Conservation (phyloP, 2,113 vertebrate genomes). For the Scalopus aquaticus region DNA sequence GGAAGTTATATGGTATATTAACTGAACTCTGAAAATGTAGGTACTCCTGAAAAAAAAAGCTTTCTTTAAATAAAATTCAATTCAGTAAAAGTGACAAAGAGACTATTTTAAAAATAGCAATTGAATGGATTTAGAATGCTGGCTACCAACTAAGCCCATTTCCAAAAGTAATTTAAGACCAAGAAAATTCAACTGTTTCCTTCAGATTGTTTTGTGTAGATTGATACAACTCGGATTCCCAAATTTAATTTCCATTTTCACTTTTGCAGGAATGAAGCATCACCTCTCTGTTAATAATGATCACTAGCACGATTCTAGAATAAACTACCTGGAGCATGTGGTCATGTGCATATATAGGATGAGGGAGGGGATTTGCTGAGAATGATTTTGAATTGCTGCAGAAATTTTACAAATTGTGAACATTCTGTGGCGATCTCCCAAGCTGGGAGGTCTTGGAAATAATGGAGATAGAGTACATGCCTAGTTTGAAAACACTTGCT, state of each 20-base stretch:
- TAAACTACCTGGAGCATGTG: background rate
- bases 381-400: background rate
- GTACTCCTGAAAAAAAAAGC: background rate
- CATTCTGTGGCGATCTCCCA: background rate
- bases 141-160: background rate
- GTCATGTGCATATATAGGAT: background rate
- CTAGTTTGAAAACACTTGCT: background rate
- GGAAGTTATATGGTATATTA: background rate
- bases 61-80: background rate
- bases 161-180: conserved; percentile 33
- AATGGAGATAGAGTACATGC: background rate
- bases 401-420: background rate
- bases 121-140: background rate
- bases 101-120: conserved; percentile 17
- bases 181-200: background rate
- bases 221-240: background rate
- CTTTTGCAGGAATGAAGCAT: background rate
- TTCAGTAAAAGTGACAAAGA: conserved; percentile 8
- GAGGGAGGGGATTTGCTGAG: background rate
- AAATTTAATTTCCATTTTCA: conserved; percentile 26
- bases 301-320: background rate
- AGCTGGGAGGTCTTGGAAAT: background rate
- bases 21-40: background rate
- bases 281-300: background rate
- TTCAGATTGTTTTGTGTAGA: background rate